Base-by-base conservation (phyloP, 2,888 invertebrate genomes). In the Serrognathus titanus region DNA sequence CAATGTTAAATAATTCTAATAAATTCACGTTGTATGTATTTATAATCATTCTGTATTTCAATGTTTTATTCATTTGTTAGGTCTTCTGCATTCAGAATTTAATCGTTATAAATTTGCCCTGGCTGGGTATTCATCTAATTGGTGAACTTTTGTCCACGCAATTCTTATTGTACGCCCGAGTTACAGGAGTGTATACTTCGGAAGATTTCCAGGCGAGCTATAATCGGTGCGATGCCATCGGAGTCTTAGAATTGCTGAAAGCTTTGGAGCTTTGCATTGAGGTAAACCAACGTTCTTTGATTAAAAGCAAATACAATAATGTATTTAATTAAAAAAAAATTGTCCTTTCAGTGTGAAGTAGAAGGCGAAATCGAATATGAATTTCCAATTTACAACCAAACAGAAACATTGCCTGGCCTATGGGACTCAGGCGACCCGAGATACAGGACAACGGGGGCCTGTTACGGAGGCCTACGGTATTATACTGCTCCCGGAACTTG, bases 341-440 rank as follows among this genome's bases (percentile, higher is more conserved):
- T 31, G 24, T 31, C 8, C 59, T 76, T 75, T 55, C 75, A 85
- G 81, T 87, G 86, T 72, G 87, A 88, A 66, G 83, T 84, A 36
- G 87, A 87, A 56, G 87, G 84, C 2, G 88, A 89, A 67, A 77
- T 85, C 10, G 88, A 89, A 67, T 90, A 86, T 71, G 90, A 90
- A 76, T 88, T 90, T 70, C 89, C 90, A 0, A 85, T 87, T 66
- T 85, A 88, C 70, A 85, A 85, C 71, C 80, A 85, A 61, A 81
- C 84, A 3, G 87, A 87, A 73, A 83, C 85, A 3, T 71, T 87
- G 16, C 82, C 82, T 35, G 86, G 86, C n/a, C 75, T 88, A 31
- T 88, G 87, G 87, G 85, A 86, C 68, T 78, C 82, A 37, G 79
- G 80, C 64, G 82, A 83, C 71, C 76, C 80, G 3, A 75, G 82